These are phyloP conservation scores for Muntiacus reevesi DNA, from an alignment of 2,113 vertebrate species.

Conservation along the genomic window DNA sequence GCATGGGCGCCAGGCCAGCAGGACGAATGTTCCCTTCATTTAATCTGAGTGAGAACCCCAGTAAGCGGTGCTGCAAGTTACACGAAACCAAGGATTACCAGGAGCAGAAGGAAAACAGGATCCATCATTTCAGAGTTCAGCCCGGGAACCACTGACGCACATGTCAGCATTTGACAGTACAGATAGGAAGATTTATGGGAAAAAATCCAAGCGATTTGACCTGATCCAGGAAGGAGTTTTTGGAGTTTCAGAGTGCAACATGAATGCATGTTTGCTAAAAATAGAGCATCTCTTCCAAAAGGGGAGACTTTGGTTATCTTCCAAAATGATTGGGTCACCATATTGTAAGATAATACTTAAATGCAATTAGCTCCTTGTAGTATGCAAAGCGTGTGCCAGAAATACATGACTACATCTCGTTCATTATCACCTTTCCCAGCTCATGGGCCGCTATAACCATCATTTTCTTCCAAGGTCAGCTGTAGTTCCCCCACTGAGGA, in stretches of 20 bases:
- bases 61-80: not conserved
- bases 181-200: not conserved
- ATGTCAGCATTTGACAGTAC: not conserved
- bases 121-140: conserved; percentile 30
- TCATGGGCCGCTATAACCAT: conserved; percentile 59
- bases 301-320: conserved; percentile 35
- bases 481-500: conserved; percentile 27
- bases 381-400: conserved; percentile 72
- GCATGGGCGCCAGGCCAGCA: conserved; percentile 16
- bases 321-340: conserved; percentile 49
- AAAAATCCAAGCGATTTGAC: not conserved
- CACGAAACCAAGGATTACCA: conserved; percentile 35
- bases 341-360: conserved; percentile 80
- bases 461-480: conserved; percentile 72
- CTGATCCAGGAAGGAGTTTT: not conserved
- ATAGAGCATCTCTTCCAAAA: conserved; percentile 30
- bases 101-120: conserved; percentile 20
- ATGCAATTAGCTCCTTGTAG: conserved; percentile 76
- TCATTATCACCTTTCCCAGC: conserved; percentile 74
- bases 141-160: not conserved
- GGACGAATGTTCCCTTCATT: conserved; percentile 39
- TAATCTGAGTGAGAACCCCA: conserved; percentile 49
- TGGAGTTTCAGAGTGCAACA: conserved; percentile 1
- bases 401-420: conserved; percentile 67
- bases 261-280: conserved; percentile 38